Conservation (phyloP, 2,888 invertebrate species). For the Amphipyra tragopoginis region DNA sequence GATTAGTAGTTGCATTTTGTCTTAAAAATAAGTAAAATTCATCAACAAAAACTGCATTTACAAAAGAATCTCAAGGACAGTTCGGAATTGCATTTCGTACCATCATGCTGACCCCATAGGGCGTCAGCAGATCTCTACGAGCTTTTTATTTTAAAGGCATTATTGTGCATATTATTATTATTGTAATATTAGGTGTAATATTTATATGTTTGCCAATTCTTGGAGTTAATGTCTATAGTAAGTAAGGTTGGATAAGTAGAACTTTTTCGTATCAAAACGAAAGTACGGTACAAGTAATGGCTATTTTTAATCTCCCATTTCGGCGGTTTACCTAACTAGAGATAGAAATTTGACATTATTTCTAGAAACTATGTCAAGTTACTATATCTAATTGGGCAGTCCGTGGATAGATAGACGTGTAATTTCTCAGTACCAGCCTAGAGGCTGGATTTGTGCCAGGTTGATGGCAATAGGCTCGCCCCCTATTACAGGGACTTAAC, state of each 20-base stretch:
- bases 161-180: conserved; percentile 34
- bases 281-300: no score
- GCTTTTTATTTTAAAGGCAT: conserved; percentile 28
- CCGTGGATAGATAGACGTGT: no score
- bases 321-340: no score
- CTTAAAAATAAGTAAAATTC: conserved; percentile 21
- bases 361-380: no score
- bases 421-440: no score
- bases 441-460: no score
- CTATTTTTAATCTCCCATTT: no score
- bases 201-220: conserved; percentile 40
- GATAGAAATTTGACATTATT: no score
- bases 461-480: no score
- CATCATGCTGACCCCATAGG: conserved; percentile 29
- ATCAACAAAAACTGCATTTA: conserved; percentile 15
- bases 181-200: conserved; percentile 27
- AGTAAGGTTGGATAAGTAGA: conserved; percentile 10
- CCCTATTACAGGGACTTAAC: no score
- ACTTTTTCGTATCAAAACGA: background rate
- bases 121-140: conserved; percentile 42
- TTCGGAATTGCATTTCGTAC: conserved; percentile 30
- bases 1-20: no score
- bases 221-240: conserved; percentile 26
- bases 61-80: conserved; percentile 43
- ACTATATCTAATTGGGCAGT: no score